A percentile compares a stretch with the other conserved stretches of the same genome.
phyloP scores from a whole-genome alignment of 2,888 invertebrate species.

The Drosophila greeni region DNA sequence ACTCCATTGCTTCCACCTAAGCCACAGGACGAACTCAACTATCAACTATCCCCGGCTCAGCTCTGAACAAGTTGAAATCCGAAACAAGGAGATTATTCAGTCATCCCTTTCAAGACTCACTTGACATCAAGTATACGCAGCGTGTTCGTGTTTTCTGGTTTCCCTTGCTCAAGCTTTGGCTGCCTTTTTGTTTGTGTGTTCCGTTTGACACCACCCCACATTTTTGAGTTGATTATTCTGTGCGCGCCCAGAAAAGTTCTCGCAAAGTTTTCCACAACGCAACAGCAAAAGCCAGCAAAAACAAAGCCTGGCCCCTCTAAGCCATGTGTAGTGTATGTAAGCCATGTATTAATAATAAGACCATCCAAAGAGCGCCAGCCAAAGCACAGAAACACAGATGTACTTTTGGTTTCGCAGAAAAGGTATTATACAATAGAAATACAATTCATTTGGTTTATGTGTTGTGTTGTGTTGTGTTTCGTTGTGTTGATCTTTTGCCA shows the following conservation, averaged over 20 bases:
- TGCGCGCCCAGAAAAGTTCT: conserved; percentile 29
- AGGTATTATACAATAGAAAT: conserved; percentile 48
- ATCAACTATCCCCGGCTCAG: conserved; percentile 9
- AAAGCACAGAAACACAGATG: conserved; percentile 44
- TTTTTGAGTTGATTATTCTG: conserved; percentile 34
- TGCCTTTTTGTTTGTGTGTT: conserved; percentile 23
- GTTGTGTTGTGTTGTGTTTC: conserved; percentile 3
- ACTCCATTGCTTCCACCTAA: conserved; percentile 1
- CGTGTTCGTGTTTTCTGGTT: conserved; percentile 21
- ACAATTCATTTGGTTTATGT: conserved; percentile 20
- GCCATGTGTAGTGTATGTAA: conserved; percentile 31
- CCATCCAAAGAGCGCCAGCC: conserved; percentile 18
- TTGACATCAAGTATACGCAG: conserved; percentile 27
- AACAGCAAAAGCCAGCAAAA: conserved; percentile 7
- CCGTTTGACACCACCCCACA: conserved; percentile 6
- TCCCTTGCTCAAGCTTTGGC: conserved; percentile 18
- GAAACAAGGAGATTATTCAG: conserved; percentile 37
- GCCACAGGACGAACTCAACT: conserved; percentile 6
- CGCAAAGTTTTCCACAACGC: conserved; percentile 26
- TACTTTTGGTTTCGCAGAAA: conserved; percentile 57
- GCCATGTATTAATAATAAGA: conserved; percentile 15
- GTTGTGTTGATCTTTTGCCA: conserved; percentile 31
- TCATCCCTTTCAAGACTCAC: conserved; percentile 24
- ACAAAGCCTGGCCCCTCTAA: neutral
- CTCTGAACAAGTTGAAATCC: conserved; percentile 16